These are phyloP conservation scores for Tribolium castaneum DNA, from an alignment of 1,140 invertebrate species.

Conservation along the genomic window DNA sequence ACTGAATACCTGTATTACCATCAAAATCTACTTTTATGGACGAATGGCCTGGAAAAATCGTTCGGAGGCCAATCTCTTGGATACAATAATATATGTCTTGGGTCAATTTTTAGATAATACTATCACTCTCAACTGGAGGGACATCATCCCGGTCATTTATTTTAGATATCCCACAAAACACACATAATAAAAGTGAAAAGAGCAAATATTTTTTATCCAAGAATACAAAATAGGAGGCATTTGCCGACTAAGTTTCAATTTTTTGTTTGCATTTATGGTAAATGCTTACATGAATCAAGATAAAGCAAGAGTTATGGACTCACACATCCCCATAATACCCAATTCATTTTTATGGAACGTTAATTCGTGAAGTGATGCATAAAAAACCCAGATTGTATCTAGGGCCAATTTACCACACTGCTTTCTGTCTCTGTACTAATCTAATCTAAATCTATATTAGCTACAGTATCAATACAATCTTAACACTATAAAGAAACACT, in stretches of 20 bases:
- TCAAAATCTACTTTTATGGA: constrained; percentile 35
- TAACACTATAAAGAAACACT: no score
- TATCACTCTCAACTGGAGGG: constrained; percentile 6
- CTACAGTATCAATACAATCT: no score
- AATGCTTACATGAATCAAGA: constrained; percentile 8
- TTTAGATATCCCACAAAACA: neutral
- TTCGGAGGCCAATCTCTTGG: neutral
- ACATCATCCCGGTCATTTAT: neutral
- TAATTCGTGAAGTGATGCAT: neutral
- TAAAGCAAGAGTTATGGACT: constrained; percentile 11
- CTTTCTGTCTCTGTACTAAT: no score
- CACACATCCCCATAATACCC: constrained; percentile 7
- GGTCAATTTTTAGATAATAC: constrained; percentile 16
- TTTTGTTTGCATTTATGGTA: neutral
- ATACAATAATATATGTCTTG: constrained; percentile 5
- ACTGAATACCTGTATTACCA: constrained; percentile 32
- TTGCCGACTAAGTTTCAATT: neutral
- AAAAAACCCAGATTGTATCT: neutral
- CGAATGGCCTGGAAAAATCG: constrained; percentile 21
- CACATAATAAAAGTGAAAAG: neutral
- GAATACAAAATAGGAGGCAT: neutral
- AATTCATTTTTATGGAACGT: constrained; percentile 16
- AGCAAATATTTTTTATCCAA: neutral
- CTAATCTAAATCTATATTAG: no score
- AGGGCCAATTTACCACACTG: no score